Base-by-base conservation (phyloP, 2,113 vertebrate species). In the Phalacrocorax aristotelis region DNA sequence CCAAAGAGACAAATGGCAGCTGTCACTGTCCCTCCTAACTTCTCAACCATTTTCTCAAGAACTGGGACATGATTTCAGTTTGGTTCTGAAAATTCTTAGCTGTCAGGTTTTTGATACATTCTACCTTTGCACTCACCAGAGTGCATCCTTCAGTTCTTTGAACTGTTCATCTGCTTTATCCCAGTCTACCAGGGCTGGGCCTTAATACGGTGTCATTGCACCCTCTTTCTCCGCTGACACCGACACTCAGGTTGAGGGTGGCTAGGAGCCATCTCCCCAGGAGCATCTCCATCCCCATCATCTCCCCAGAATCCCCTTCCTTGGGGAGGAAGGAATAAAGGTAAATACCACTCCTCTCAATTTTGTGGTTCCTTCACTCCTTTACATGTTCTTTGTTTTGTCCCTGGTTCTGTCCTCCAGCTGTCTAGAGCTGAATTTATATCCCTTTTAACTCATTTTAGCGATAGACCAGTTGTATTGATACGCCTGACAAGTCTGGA, bases 1-100 rank as follows among this genome's bases (percentile, higher is more conserved):
- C 69, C 66, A 72, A 46, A 44, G 54, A 69, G 54, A 93, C 80
- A 90, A 95, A 95, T 83, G 95, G 90, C 93, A 94, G 51, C 83
- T 86, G 60, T 68, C 91, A 46, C 80, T 77, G 61, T 70, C 72
- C 89, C 42, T 87, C 55, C 30, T 8, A 5, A 20, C 36, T 87
- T 70, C 83, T 58, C 89, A 42, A 1, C 69, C 82, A 7, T 44
- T 64, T 84, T 55, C 78, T 26, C 11, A 10, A 25, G 26, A 80
- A 16, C 0, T 57, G 49, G 27, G 57, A 51, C 46, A 2, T 9
- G 38, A n/a, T 83, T 86, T 65, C 75, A 32, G n/a, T 66, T 96
- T 13, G 27, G 4, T 57, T 96, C 25, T 65, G 93, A 88, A 93
- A 85, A 64, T 44, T 40, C n/a, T 61, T 11, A 0, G 6, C 26